Percentiles rank a stretch among this genome's conserved stretches.
Evolutionary conservation across 1,140 invertebrate genomes (phyloP).

Genomic region (Lanistes nyassanus): DNA sequence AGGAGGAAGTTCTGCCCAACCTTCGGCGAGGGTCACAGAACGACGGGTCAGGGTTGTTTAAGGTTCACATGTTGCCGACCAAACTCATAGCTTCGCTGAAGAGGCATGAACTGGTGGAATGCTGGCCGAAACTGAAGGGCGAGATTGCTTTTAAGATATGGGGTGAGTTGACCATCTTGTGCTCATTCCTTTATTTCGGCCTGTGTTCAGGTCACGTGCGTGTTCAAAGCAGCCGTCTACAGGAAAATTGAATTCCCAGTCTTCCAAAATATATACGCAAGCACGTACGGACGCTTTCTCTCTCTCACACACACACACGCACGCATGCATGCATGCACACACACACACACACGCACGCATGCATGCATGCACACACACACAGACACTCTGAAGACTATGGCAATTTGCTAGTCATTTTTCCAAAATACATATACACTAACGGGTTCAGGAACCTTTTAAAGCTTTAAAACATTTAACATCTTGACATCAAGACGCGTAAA

Average conservation of each 20-base stretch:
- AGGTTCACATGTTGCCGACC: conserved; percentile 5
- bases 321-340: not conserved
- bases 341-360: conserved; percentile 11
- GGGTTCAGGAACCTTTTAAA: not conserved
- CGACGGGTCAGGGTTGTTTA: conserved; percentile 4
- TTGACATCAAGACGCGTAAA: not conserved
- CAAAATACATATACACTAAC: not conserved
- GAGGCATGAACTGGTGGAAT: not conserved
- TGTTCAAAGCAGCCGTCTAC: not conserved
- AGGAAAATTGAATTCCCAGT: not conserved
- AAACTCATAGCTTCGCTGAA: conserved; percentile 1
- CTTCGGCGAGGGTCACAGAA: not conserved
- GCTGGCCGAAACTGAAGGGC: conserved; percentile 16
- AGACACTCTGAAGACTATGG: not conserved
- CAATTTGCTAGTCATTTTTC: not conserved
- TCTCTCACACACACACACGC: not conserved
- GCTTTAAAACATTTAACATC: not conserved
- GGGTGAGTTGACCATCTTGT: not conserved
- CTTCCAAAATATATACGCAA: conserved; percentile 1
- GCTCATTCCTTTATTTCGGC: not conserved
- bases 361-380: conserved; percentile 1
- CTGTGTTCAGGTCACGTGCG: conserved; percentile 2
- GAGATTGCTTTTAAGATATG: conserved; percentile 15
- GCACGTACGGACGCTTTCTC: not conserved
- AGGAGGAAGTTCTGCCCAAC: not conserved